Conservation (phyloP, 2,888 invertebrate genomes). For the Drosophila gaucha region DNA sequence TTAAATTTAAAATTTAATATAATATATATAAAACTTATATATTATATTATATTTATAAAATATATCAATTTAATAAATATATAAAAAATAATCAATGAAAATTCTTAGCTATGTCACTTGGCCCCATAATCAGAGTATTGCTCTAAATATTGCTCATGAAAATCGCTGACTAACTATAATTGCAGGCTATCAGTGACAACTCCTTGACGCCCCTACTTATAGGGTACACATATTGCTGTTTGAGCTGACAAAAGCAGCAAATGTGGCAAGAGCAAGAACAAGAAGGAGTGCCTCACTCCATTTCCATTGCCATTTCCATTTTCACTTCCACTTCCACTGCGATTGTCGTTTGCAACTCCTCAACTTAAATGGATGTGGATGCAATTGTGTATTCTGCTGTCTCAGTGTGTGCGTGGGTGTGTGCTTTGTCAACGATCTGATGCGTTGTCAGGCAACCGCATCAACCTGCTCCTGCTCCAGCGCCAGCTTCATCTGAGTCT, state of each 20-base stretch:
- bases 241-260: constrained; percentile 32
- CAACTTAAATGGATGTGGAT: constrained; percentile 31
- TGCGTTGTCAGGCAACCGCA: constrained; percentile 57
- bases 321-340: constrained; percentile 5
- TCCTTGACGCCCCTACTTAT: neutral
- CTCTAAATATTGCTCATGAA: neutral
- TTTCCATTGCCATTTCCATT: constrained; percentile 7
- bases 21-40: neutral
- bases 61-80: no score
- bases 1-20: neutral
- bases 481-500: neutral
- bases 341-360: constrained; percentile 26
- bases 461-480: constrained; percentile 12
- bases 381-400: constrained; percentile 36
- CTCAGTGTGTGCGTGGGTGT: constrained; percentile 17
- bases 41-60: no score
- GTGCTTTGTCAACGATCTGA: constrained; percentile 41
- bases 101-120: no score
- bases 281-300: constrained; percentile 10
- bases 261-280: constrained; percentile 18
- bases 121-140: no score
- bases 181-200: neutral
- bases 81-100: neutral
- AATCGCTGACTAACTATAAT: neutral
- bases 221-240: constrained; percentile 34